Percentiles rank a stretch among this genome's conserved stretches.
phyloP scores from a whole-genome alignment of 2,113 vertebrate genomes.

The Anoplopoma fimbria region DNA sequence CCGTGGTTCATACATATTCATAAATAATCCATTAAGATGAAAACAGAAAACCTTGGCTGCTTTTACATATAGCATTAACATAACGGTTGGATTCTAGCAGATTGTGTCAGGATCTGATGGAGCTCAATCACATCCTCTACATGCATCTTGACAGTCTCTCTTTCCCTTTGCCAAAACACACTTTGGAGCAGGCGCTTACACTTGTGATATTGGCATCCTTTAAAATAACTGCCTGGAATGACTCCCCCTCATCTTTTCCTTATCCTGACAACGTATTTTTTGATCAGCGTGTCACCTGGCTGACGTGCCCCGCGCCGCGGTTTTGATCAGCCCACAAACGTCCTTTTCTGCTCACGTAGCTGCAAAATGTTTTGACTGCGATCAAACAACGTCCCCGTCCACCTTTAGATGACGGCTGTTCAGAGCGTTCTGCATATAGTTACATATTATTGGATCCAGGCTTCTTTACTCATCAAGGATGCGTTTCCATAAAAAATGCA shows the following conservation, averaged over 20 bases:
- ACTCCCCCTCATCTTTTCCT: not conserved
- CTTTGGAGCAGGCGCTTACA: no score
- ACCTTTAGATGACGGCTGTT: constrained; percentile 21
- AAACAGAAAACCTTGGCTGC: not conserved
- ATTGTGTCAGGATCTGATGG: not conserved
- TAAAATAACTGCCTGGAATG: not conserved
- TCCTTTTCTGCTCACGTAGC: constrained; percentile 3
- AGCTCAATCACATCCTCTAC: not conserved
- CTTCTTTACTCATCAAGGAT: constrained; percentile 8
- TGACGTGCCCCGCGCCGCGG: no score
- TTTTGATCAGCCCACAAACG: constrained; percentile 34
- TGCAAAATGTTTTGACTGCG: constrained; percentile 16
- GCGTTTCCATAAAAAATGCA: constrained; percentile 1
- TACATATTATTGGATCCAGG: not conserved
- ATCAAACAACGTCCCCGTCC: constrained; percentile 42
- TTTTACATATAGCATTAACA: not conserved
- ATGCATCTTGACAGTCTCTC: not conserved
- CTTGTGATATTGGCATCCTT: not conserved
- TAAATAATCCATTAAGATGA: not conserved
- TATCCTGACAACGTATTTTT: not conserved
- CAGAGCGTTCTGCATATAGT: constrained; percentile 11
- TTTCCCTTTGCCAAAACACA: not conserved
- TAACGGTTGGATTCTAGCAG: not conserved
- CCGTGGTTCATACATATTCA: constrained; percentile 2
- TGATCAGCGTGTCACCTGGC: not conserved